Evolutionary conservation across 92 coral and sea anemone genomes (phyloP).

Genomic region (Scolanthus callimorphus): DNA sequence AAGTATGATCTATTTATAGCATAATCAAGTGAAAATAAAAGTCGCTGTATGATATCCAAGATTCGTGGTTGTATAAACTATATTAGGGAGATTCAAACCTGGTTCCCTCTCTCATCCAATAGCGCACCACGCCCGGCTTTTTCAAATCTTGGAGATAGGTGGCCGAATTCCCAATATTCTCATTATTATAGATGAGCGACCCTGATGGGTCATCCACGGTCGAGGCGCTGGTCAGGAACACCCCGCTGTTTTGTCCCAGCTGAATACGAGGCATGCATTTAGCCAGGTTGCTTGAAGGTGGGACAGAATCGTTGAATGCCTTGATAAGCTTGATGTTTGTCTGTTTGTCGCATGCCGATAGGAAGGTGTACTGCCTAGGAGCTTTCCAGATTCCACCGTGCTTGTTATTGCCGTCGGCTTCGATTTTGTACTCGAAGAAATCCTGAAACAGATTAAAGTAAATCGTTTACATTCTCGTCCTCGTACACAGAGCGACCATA

Average conservation of each 20-base stretch:
- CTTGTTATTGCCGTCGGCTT: conserved; percentile 40
- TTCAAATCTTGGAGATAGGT: conserved; percentile 18
- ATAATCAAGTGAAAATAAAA: too few species aligned
- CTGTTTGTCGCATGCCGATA: conserved; percentile 27
- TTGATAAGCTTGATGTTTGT: conserved; percentile 15
- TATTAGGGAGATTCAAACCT: too few species aligned
- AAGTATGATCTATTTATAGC: too few species aligned
- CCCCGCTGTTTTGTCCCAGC: conserved; percentile 4
- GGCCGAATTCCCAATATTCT: background rate
- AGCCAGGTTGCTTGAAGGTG: conserved; percentile 1
- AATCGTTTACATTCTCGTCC: too few species aligned
- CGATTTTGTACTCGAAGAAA: conserved; percentile 53
- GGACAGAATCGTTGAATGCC: conserved; percentile 2
- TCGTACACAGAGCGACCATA: too few species aligned
- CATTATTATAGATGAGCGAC: conserved; percentile 18
- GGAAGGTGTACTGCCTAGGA: conserved; percentile 28
- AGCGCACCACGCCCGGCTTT: conserved; percentile 20
- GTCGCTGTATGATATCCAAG: too few species aligned
- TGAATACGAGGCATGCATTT: conserved; percentile 29
- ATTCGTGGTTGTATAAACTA: too few species aligned
- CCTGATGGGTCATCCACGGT: conserved; percentile 21
- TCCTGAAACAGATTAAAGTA: conserved; percentile 13
- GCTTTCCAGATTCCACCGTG: conserved; percentile 63
- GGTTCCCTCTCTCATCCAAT: conserved; percentile 46
- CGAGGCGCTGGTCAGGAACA: conserved; percentile 23